Evolutionary conservation across 2,113 vertebrate genomes (phyloP), one percentile per base, ranked within the genome.

Genomic region (Oryzias javanicus): DNA sequence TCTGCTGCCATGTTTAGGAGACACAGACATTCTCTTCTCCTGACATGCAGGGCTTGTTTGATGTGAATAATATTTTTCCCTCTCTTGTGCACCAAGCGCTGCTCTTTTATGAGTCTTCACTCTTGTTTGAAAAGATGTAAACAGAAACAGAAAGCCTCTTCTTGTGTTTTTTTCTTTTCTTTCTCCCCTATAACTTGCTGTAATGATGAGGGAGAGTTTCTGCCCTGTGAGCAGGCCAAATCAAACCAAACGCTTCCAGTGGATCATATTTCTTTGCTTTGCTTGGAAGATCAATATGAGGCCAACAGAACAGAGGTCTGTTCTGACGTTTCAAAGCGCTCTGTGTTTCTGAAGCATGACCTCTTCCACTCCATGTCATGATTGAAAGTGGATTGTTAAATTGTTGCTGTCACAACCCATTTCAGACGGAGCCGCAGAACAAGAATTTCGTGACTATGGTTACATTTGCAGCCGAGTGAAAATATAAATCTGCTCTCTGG

Each of bases 361-460:
- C 77, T 77, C 67, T 47, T 55, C 18, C 47, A 50, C 72, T 65
- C 50, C 48, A 14, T 16, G 57, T 81, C 67, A 65, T 61, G 78
- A 80, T 60, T 70, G 64, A 76, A 41, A 72, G 76, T 77, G 80
- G 73, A 76, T 66, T 73, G 70, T 79, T 70, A 75, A 79, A 81
- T 66, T 70, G 72, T 75, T 74, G 76, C 70, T 60, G 76, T 65
- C 73, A 51, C 73, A 71, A 72, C 60, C 64, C 50, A 60, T 77
- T 83, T 81, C 60, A 42, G 68, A 62, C 70, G 52, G 67, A 14
- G 12, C 49, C 10, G 58, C 60, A 61, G 66, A 84, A 69, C 51
- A 57, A 61, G 25, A 63, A 42, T 63, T 60, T 35, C 1, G 15
- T 14, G 54, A 64, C 41, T 53, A 13, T 54, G 72, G 55, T 47